A percentile compares a stretch with the other conserved stretches of the same genome.
These are phyloP conservation scores for Nymphalis urticae DNA, from an alignment of 2,888 invertebrate species.

Conservation along the genomic window DNA sequence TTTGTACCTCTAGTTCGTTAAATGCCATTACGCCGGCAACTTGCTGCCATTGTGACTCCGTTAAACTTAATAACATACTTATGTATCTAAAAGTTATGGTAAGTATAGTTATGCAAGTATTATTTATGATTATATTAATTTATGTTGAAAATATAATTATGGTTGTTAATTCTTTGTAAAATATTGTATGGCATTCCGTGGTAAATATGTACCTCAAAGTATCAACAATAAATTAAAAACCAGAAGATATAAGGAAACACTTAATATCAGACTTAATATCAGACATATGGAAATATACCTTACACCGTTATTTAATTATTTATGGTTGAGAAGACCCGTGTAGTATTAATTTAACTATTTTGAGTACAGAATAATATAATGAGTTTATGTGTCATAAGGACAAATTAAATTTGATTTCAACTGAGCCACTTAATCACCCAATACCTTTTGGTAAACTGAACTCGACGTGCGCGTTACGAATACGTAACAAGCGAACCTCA, in stretches of 20 bases:
- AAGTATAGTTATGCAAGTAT: too few species aligned
- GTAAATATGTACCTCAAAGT: too few species aligned
- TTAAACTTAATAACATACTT: not conserved
- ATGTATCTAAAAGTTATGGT: too few species aligned
- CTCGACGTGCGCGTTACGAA: constrained; percentile 6
- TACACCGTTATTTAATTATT: too few species aligned
- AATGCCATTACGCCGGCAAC: constrained; percentile 16
- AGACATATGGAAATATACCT: too few species aligned
- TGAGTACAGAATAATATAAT: not conserved
- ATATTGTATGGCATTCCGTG: too few species aligned
- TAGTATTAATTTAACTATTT: not conserved
- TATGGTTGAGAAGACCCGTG: not conserved
- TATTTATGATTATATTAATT: too few species aligned
- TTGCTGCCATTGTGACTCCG: constrained; percentile 1
- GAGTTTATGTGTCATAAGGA: not conserved
- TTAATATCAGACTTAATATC: too few species aligned
- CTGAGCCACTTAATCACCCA: constrained; percentile 8
- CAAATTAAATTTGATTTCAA: constrained; percentile 9
- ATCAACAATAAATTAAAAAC: too few species aligned
- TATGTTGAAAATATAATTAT: too few species aligned
- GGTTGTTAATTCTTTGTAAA: too few species aligned
- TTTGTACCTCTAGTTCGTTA: constrained; percentile 20
- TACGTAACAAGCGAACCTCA: constrained; percentile 3
- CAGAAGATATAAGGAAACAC: too few species aligned
- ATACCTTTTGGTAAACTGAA: constrained; percentile 9